Conservation (phyloP, 92 coral and sea anemone species). For the Porites divaricata region DNA sequence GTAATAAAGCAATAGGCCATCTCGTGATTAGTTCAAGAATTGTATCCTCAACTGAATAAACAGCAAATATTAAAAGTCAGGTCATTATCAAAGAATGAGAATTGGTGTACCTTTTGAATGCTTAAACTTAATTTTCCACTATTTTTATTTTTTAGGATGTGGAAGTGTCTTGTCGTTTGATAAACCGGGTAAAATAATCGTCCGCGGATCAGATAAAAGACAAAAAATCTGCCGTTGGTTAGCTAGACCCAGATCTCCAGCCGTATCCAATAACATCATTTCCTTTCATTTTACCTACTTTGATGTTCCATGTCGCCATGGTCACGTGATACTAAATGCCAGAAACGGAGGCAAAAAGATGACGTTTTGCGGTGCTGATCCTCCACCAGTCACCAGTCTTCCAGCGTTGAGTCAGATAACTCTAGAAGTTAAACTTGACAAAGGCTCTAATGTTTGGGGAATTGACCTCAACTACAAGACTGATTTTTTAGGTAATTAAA, state of each 20-base stretch:
- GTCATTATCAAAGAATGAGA: no score
- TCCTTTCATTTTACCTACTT: conserved; percentile 71
- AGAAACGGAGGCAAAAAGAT: conserved; percentile 32
- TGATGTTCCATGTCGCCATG: conserved; percentile 75
- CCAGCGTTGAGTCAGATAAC: conserved; percentile 63
- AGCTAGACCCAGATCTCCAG: conserved; percentile 62
- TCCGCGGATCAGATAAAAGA: conserved; percentile 57
- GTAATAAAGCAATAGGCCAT: neutral
- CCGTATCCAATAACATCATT: conserved; percentile 50
- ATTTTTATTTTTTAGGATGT: conserved; percentile 51
- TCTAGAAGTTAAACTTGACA: conserved; percentile 56
- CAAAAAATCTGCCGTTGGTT: conserved; percentile 70
- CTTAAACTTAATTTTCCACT: no score
- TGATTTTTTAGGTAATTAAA: conserved; percentile 69
- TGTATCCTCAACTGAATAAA: neutral
- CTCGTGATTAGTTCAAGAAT: neutral
- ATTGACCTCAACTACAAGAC: conserved; percentile 62
- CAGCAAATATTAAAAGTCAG: neutral
- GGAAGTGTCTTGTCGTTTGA: conserved; percentile 61
- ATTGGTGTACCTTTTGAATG: no score
- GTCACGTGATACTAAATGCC: conserved; percentile 58
- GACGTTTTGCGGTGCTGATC: conserved; percentile 59
- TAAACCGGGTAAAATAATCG: conserved; percentile 52
- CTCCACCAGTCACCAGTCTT: conserved; percentile 59
- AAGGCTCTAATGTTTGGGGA: conserved; percentile 62